A percentile compares a stretch with the other conserved stretches of the same genome.
Evolutionary conservation across 2,113 vertebrate species (phyloP).

Genomic region (Aix galericulata): DNA sequence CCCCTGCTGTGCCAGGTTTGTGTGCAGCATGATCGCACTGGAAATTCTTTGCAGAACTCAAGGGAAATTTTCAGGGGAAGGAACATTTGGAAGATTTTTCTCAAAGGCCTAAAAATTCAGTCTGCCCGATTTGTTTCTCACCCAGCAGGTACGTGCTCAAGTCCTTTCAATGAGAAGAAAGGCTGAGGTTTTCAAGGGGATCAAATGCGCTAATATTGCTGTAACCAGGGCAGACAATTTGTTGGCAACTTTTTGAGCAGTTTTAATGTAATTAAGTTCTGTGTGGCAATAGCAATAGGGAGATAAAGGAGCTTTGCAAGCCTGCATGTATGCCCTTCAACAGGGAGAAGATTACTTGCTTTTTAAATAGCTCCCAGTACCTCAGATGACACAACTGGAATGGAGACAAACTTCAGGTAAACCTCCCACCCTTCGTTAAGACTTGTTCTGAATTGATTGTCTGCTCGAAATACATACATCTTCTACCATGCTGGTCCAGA

Average conservation of each 20-base stretch:
- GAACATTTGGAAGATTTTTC: not conserved
- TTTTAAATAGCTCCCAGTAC: not conserved
- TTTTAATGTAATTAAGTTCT: not conserved
- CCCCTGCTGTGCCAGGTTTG: not conserved
- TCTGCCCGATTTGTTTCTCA: not conserved
- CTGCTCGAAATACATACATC: not conserved
- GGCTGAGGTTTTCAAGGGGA: not conserved
- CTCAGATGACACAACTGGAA: not conserved
- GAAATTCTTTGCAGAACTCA: not conserved
- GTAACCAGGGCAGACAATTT: not conserved
- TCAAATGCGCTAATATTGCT: not conserved
- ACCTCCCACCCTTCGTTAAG: not conserved
- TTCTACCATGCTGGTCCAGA: not conserved
- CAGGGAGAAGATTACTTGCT: not conserved
- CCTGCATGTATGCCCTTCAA: not conserved
- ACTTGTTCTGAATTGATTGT: not conserved
- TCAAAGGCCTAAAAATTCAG: not conserved
- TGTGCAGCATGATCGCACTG: fast-evolving
- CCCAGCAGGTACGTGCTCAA: not conserved
- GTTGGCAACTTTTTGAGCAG: not conserved
- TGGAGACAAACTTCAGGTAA: not conserved
- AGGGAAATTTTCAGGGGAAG: not conserved
- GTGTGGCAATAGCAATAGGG: not conserved
- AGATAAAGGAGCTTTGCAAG: not conserved
- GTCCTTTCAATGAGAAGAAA: not conserved